Conservation (phyloP, 2,888 invertebrate genomes). For the Ormyrus nitidulus region DNA sequence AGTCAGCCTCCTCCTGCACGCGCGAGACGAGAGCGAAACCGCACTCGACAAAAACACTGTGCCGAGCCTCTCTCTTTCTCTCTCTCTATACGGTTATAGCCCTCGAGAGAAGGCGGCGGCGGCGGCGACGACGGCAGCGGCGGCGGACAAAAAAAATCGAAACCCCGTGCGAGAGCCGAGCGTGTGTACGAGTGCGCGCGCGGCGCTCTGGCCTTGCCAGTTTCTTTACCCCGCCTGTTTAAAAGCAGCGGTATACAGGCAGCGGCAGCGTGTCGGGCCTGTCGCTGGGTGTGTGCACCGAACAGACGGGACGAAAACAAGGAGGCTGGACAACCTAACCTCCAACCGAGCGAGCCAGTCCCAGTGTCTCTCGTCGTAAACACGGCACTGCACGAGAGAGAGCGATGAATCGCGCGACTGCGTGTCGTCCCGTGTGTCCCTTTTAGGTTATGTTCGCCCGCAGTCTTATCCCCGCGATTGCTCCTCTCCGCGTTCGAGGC, state of each 20-base stretch:
- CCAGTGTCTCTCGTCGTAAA: background rate
- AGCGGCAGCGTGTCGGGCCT: background rate
- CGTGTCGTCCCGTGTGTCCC: background rate
- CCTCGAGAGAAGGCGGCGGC: background rate
- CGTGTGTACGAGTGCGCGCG: background rate
- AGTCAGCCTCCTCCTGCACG: background rate
- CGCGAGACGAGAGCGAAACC: background rate
- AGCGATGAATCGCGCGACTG: background rate
- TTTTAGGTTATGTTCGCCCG: slow-evolving; percentile 43
- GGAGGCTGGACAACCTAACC: slow-evolving; percentile 22
- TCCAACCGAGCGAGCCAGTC: background rate
- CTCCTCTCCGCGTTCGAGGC: too few species aligned
- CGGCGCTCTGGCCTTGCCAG: slow-evolving; percentile 36
- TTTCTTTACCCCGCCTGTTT: slow-evolving; percentile 33
- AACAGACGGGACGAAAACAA: slow-evolving; percentile 10
- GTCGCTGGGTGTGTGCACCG: slow-evolving; percentile 13
- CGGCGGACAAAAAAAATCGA: slow-evolving; percentile 26
- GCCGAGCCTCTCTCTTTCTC: background rate
- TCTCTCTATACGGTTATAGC: background rate
- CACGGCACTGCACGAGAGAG: background rate
- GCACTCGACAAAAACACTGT: slow-evolving; percentile 15
- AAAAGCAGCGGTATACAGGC: background rate
- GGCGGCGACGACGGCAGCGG: background rate
- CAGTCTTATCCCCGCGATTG: slow-evolving; percentile 16
- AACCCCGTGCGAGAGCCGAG: slow-evolving; percentile 23